Evolutionary conservation across 1,140 invertebrate species (phyloP).

Genomic region (Cryptotermes secundus): DNA sequence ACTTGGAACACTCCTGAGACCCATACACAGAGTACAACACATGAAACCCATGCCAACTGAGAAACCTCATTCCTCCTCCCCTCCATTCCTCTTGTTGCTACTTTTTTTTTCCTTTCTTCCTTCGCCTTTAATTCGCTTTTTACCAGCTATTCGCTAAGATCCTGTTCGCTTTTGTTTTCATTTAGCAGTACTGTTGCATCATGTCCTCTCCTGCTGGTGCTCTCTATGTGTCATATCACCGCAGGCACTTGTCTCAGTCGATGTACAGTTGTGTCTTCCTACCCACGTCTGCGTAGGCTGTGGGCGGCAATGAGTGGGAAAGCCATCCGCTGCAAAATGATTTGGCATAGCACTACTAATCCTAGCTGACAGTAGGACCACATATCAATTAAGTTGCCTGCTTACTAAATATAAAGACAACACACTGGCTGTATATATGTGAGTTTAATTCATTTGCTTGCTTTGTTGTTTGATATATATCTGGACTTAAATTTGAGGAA

Average conservation of each 20-base stretch:
- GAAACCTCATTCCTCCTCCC: conserved; percentile 17
- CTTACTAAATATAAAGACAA: no score
- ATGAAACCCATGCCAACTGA: conserved; percentile 34
- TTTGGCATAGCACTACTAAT: no score
- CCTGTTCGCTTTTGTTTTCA: conserved; percentile 3
- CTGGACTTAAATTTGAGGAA: no score
- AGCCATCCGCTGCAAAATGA: no score
- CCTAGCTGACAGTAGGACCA: no score
- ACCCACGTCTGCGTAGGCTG: not conserved
- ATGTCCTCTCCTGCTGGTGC: not conserved
- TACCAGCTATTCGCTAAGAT: conserved; percentile 20
- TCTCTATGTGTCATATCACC: not conserved
- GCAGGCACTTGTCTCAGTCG: not conserved
- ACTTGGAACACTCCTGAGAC: conserved; percentile 32
- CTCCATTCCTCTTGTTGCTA: not conserved
- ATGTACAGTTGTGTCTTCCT: not conserved
- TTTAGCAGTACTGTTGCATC: not conserved
- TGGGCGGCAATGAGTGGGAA: no score
- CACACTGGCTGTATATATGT: no score
- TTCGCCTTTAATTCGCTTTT: conserved; percentile 32
- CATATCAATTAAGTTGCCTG: no score
- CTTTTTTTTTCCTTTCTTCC: conserved; percentile 14
- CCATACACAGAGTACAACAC: conserved; percentile 31
- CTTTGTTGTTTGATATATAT: no score
- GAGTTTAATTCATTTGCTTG: no score